phyloP scores from a whole-genome alignment of 2,888 invertebrate species.

The Tipula vernalis region DNA sequence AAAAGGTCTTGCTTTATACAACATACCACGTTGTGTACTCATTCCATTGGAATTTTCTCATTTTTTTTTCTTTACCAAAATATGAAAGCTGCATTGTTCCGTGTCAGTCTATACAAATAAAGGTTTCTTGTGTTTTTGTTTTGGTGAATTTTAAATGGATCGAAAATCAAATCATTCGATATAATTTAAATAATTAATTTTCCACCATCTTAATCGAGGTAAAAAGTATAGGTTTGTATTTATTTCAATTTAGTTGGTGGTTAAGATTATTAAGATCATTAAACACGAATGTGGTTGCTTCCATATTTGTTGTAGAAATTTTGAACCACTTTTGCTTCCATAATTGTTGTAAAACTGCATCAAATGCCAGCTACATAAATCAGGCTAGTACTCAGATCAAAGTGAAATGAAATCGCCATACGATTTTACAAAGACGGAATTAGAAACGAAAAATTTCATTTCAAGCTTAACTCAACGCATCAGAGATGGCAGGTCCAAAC shows the following conservation, averaged over 20 bases:
- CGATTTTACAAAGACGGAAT: too few relatives aligned
- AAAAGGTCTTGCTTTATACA: not conserved
- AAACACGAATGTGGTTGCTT: too few relatives aligned
- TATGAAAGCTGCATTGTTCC: not conserved
- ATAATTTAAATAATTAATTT: not conserved
- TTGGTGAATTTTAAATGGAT: not conserved
- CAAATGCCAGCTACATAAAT: too few relatives aligned
- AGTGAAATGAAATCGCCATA: too few relatives aligned
- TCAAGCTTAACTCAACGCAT: too few relatives aligned
- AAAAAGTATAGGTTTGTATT: not conserved
- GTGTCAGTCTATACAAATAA: not conserved
- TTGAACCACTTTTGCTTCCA: too few relatives aligned
- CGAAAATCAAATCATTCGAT: not conserved
- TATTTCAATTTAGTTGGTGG: not conserved
- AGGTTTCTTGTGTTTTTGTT: not conserved
- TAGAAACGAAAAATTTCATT: too few relatives aligned
- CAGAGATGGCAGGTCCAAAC: too few relatives aligned
- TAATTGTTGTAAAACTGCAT: too few relatives aligned
- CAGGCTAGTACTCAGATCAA: too few relatives aligned
- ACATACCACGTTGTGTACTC: not conserved
- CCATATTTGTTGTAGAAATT: too few relatives aligned
- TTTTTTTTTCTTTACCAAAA: not conserved
- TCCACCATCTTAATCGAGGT: not conserved
- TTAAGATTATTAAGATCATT: too few relatives aligned
- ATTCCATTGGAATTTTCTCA: not conserved